Evolutionary conservation across 37 sponge, comb jelly and placozoan genomes (phyloP).

Genomic region (Oscarella lobularis): DNA sequence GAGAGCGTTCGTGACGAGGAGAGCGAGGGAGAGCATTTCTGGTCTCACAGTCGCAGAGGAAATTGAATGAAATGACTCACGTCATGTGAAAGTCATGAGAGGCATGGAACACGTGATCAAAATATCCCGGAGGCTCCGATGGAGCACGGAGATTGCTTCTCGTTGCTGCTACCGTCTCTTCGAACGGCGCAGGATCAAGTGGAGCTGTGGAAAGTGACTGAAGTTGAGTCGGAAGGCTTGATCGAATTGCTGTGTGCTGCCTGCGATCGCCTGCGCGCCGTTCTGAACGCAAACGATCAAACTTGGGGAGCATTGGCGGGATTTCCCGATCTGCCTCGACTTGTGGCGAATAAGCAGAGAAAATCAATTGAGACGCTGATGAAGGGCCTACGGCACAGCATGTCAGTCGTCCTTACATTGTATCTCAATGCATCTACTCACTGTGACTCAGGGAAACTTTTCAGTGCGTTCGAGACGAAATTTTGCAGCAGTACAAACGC

Average conservation of each 20-base stretch:
- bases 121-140: background rate
- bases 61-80: no score
- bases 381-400: background rate
- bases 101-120: slow-evolving; percentile 2
- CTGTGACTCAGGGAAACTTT: background rate
- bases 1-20: no score
- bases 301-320: background rate
- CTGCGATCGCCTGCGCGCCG: background rate
- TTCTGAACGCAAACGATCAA: background rate
- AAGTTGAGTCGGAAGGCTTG: background rate
- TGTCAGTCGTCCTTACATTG: background rate
- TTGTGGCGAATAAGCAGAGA: background rate
- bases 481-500: background rate
- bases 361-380: background rate
- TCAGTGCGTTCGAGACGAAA: background rate
- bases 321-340: background rate
- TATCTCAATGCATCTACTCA: background rate
- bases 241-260: background rate
- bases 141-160: background rate
- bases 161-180: background rate
- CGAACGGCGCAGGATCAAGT: background rate
- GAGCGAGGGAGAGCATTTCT: no score
- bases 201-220: background rate
- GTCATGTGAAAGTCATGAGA: slow-evolving; percentile 5
- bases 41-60: no score